Conservation (phyloP, 1,140 invertebrate species). For the Drosophila parabipectinata region DNA sequence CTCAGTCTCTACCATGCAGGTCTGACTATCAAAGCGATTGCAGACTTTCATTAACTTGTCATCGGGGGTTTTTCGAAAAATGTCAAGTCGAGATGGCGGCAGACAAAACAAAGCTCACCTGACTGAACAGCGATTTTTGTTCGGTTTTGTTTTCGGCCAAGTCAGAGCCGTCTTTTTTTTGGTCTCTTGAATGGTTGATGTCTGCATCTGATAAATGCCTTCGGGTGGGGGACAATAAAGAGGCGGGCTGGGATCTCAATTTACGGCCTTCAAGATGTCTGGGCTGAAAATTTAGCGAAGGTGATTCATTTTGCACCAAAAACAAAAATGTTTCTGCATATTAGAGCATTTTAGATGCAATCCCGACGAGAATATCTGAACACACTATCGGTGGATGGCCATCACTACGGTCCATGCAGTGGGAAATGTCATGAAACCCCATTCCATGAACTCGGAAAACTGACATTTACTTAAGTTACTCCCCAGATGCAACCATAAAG, state of each 20-base stretch:
- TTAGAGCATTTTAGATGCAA: background rate
- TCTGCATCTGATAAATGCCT: conserved; percentile 79
- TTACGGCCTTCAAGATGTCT: conserved; percentile 70
- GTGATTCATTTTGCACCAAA: background rate
- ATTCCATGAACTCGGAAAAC: conserved; percentile 14
- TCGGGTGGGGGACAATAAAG: conserved; percentile 35
- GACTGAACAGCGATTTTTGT: conserved; percentile 38
- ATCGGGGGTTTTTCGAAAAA: conserved; percentile 54
- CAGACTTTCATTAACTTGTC: conserved; percentile 79
- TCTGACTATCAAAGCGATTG: conserved; percentile 35
- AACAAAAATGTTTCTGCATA: background rate
- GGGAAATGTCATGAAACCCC: background rate
- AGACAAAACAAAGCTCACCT: conserved; percentile 60
- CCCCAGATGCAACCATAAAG: conserved; percentile 39
- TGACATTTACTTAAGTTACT: conserved; percentile 76
- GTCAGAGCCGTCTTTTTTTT: conserved; percentile 42
- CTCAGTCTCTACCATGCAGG: conserved; percentile 4
- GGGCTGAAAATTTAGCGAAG: background rate
- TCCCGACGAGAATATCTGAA: background rate
- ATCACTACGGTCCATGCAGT: conserved; percentile 22
- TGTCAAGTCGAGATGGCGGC: conserved; percentile 55
- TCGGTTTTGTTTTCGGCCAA: conserved; percentile 29
- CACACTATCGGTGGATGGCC: conserved; percentile 7
- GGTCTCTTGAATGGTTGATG: conserved; percentile 23
- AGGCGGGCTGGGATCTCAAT: conserved; percentile 51